A percentile compares a stretch with the other conserved stretches of the same genome.
Evolutionary conservation across 35 echinoderm and acorn worm genomes (phyloP).

Genomic region (Acanthaster planci): DNA sequence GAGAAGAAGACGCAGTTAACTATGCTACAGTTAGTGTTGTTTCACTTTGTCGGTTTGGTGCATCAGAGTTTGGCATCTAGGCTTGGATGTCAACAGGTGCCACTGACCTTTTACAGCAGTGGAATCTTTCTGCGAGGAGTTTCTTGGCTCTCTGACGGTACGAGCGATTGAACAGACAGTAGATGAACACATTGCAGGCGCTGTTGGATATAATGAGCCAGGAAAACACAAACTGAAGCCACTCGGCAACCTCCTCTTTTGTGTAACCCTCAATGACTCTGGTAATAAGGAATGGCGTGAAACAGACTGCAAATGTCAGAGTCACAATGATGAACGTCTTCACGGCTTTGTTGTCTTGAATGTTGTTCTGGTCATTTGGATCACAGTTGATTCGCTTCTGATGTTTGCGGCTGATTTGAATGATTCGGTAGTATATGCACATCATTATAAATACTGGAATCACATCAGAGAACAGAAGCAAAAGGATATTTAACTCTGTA

Average conservation of each 20-base stretch:
- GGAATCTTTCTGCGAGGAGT: not conserved
- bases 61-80: no score
- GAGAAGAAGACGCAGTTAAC: no score
- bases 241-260: not conserved
- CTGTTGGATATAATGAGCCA: not conserved
- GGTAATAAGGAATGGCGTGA: not conserved
- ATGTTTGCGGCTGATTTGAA: not conserved
- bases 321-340: not conserved
- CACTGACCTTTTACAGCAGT: constrained; percentile 1
- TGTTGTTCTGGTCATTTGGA: not conserved
- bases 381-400: not conserved
- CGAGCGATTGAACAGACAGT: not conserved
- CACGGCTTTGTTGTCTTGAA: constrained; percentile 2
- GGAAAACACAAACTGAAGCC: not conserved
- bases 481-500: not conserved
- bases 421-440: not conserved
- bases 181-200: no score
- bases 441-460: not conserved
- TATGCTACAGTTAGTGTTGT: no score
- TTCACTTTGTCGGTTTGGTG: no score
- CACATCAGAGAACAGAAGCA: not conserved
- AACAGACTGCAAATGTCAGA: no score
- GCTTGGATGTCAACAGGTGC: not conserved
- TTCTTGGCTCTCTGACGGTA: not conserved
- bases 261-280: not conserved